Percentiles rank a stretch among this genome's conserved stretches.
Conservation (phyloP, 2,113 vertebrate genomes). For the Seriola quinqueradiata region DNA sequence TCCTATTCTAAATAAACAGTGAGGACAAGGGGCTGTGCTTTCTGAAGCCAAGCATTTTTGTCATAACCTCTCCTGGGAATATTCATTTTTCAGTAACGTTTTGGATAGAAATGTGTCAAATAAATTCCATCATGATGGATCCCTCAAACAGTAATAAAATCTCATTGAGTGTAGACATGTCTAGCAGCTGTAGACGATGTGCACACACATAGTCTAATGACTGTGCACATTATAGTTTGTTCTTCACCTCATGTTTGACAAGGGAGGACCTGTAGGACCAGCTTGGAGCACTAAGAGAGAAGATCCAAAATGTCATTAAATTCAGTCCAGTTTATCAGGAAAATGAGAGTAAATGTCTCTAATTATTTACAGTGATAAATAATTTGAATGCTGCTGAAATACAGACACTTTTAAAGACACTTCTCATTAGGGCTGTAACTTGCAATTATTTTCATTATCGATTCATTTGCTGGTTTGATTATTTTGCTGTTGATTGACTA, state of each 20-base stretch:
- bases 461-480: not conserved
- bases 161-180: not conserved
- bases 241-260: constrained; percentile 74
- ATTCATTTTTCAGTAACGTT: not conserved
- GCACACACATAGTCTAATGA: constrained; percentile 28
- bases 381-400: not conserved
- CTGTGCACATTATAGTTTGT: constrained; percentile 28
- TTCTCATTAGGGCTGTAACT: not conserved
- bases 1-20: constrained; percentile 19
- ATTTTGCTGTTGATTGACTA: not conserved
- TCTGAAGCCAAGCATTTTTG: not conserved
- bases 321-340: not conserved
- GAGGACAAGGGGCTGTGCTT: not conserved
- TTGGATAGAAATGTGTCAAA: not conserved
- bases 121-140: not conserved
- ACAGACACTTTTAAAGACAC: not conserved
- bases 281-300: constrained; percentile 18
- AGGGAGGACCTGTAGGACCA: constrained; percentile 65
- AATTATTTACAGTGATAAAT: not conserved
- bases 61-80: not conserved
- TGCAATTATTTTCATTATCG: not conserved
- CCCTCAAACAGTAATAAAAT: constrained; percentile 14
- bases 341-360: not conserved
- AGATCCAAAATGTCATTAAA: constrained; percentile 10
- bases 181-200: constrained; percentile 56